Conservation (phyloP, 2,888 invertebrate genomes). For the Portevinia maculata region DNA sequence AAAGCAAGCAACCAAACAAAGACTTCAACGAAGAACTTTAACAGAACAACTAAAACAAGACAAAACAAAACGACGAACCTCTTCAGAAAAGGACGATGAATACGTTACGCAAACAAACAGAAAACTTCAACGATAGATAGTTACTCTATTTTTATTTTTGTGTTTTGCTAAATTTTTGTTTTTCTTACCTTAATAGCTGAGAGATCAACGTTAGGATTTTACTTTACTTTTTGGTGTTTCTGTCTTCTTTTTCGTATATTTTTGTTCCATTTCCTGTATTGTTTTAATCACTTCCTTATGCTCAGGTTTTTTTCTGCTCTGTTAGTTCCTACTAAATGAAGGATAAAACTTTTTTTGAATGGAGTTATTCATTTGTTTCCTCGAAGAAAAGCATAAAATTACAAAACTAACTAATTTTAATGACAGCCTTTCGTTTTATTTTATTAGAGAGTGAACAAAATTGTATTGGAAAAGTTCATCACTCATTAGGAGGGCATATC, state of each 20-base stretch:
- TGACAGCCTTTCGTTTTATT: conserved; percentile 17
- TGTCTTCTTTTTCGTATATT: background rate
- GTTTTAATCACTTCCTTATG: conserved; percentile 36
- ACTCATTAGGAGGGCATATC: conserved; percentile 40
- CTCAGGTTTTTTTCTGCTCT: conserved; percentile 6
- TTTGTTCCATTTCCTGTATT: conserved; percentile 15
- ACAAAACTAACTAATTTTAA: conserved; percentile 48
- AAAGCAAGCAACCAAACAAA: conserved; percentile 25
- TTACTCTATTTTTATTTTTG: conserved; percentile 18
- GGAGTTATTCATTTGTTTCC: conserved; percentile 32
- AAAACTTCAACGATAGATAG: conserved; percentile 47
- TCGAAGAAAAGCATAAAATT: conserved; percentile 21
- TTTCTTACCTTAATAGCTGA: conserved; percentile 56
- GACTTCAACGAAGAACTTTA: conserved; percentile 30
- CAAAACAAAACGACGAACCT: background rate
- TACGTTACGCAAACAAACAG: conserved; percentile 16
- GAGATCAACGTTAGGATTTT: conserved; percentile 50
- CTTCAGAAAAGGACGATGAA: conserved; percentile 8
- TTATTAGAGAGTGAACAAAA: background rate
- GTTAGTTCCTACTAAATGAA: conserved; percentile 24
- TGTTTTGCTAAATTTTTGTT: conserved; percentile 15
- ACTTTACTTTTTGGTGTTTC: conserved; percentile 31
- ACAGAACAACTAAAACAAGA: conserved; percentile 1
- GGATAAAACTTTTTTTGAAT: conserved; percentile 32
- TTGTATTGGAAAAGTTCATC: conserved; percentile 19